phyloP scores from a whole-genome alignment of 1,140 invertebrate species.

The Ceratina calcarata region DNA sequence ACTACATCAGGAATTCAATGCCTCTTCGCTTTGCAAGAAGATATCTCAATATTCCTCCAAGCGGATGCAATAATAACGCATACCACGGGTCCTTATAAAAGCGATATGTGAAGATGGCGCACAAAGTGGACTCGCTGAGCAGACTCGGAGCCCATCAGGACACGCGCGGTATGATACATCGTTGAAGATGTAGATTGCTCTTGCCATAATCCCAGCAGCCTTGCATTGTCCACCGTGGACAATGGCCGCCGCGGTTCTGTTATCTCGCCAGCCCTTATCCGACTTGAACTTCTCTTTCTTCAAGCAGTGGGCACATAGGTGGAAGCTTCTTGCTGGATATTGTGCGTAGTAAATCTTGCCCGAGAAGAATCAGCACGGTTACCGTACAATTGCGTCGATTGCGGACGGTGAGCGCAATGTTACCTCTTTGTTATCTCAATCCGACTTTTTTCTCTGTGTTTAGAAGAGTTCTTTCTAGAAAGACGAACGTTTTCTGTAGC shows the following conservation, averaged over 20 bases:
- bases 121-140: not conserved
- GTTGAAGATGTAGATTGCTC: slow-evolving; percentile 76
- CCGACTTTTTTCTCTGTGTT: not conserved
- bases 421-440: slow-evolving; percentile 44
- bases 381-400: slow-evolving; percentile 45
- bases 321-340: slow-evolving; percentile 7
- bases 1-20: no score
- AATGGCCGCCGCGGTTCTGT: slow-evolving; percentile 67
- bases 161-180: slow-evolving; percentile 72
- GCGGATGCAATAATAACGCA: slow-evolving; percentile 60
- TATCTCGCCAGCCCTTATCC: slow-evolving; percentile 53
- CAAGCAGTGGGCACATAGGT: no score
- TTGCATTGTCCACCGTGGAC: slow-evolving; percentile 74
- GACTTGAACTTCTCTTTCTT: slow-evolving; percentile 27
- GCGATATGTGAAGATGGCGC: slow-evolving; percentile 2
- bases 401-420: slow-evolving; percentile 1
- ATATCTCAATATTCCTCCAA: slow-evolving; percentile 69
- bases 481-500: no score
- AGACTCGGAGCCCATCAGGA: slow-evolving; percentile 42
- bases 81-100: slow-evolving; percentile 1
- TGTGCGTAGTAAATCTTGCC: slow-evolving; percentile 30
- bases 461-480: no score
- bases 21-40: slow-evolving; percentile 4
- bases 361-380: slow-evolving; percentile 30
- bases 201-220: slow-evolving; percentile 67